These are phyloP conservation scores for Cossypha niveicapilla DNA, from an alignment of 2,797 vertebrate species.

Conservation along the genomic window DNA sequence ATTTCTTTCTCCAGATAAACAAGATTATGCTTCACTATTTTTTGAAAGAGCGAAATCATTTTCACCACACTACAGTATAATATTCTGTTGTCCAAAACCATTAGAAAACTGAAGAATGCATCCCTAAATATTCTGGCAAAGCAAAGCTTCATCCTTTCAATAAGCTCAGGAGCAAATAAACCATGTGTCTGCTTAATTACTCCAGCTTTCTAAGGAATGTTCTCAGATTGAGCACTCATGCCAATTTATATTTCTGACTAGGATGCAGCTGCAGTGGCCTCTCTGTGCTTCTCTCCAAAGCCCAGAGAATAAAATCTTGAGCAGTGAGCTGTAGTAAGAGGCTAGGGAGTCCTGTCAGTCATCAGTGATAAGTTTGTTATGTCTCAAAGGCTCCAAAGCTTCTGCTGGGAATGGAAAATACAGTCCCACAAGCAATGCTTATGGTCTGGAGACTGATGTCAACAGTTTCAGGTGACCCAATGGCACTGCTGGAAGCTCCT, in stretches of 20 bases:
- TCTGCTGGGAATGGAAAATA: background rate
- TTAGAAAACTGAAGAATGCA: background rate
- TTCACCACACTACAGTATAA: background rate
- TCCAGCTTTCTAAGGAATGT: background rate
- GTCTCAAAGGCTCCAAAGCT: background rate
- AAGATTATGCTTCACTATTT: background rate
- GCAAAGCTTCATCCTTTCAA: fast-evolving
- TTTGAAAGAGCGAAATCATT: background rate
- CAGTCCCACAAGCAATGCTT: background rate
- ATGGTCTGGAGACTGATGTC: background rate
- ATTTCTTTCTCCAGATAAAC: background rate
- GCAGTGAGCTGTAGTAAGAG: background rate
- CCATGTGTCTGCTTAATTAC: background rate
- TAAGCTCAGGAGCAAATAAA: background rate
- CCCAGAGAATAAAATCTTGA: background rate
- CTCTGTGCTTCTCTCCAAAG: background rate
- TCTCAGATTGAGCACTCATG: background rate
- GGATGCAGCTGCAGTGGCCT: background rate
- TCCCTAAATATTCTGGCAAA: background rate
- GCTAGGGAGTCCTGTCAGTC: background rate
- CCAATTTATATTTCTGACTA: background rate
- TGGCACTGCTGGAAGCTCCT: background rate
- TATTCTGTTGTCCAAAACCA: background rate
- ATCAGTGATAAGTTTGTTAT: background rate
- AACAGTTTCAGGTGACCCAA: background rate